Conservation (phyloP, 64 coral and sea anemone genomes). For the Dendrophyllia cribrosa region DNA sequence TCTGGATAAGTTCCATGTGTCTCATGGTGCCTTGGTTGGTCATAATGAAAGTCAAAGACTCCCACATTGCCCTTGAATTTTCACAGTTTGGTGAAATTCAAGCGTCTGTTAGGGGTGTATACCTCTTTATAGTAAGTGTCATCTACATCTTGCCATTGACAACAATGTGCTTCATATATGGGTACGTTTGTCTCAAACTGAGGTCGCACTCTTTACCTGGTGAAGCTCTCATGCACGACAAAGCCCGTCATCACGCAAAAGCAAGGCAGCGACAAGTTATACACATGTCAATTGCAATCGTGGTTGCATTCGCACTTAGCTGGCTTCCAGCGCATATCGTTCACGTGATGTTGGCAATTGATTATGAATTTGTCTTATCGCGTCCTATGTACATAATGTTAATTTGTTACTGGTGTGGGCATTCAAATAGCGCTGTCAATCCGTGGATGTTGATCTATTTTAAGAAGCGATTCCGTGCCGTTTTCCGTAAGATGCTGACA, state of each 20-base stretch:
- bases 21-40: conserved; percentile 3
- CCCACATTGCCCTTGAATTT: not conserved
- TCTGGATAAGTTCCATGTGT: conserved; percentile 17
- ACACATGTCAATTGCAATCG: not conserved
- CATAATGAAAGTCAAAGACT: not conserved
- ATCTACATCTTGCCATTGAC: not conserved
- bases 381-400: not conserved
- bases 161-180: conserved; percentile 1
- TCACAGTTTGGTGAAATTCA: not conserved
- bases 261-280: not conserved
- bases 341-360: conserved; percentile 7
- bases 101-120: not conserved
- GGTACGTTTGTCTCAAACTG: conserved; percentile 8
- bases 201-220: not conserved
- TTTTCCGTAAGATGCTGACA: not conserved
- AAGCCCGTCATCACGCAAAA: not conserved
- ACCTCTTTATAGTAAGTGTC: not conserved
- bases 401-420: not conserved
- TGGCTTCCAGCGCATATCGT: conserved; percentile 28
- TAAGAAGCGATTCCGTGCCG: not conserved
- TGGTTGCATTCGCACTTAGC: not conserved
- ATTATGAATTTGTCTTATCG: not conserved
- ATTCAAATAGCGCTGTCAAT: conserved; percentile 9
- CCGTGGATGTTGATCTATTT: conserved; percentile 28
- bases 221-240: not conserved